Evolutionary conservation across 1,140 invertebrate species (phyloP), one percentile per base, ranked within the genome.

Genomic region (Ceratosolen solmsi): DNA sequence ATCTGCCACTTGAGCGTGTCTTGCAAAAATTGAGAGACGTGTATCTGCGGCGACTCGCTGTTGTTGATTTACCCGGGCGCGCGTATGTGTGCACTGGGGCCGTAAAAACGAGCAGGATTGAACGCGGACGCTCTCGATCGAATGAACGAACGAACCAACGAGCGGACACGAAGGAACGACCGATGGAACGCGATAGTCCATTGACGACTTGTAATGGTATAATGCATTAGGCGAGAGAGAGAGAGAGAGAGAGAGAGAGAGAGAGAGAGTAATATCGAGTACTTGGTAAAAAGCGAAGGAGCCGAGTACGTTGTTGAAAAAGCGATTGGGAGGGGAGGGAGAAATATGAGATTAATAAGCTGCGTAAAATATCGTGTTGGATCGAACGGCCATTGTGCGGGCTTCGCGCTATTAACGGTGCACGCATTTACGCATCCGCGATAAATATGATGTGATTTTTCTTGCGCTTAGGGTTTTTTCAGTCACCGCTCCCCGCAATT

Each of bases 321-420:
- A 80, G 79, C 56, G 56, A 73, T 49, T 22, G 79, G 71, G 71
- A 13, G 27, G 49, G 11, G 25, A 70, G 63, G 20, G 63, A 79
- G 41, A 17, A 79, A 22, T 4, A 11, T 71, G 77, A 78, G 75
- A 79, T 70, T 71, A 71, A 79, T 70, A 79, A 71, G 49, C 77
- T 68, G 54, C 25, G 78, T 68, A 78, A 5, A 60, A 78, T 68
- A 78, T 78, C 68, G 75, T 68, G 63, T 68, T 78, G 51, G 68
- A 54, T n/a, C 60, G 60, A 54, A 36, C 22, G 27, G 25, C 46
- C 20, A 78, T 68, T 68, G 38, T 78, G 27, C 25, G 33, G 38
- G 7, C n/a, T 72, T 49, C 17, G 70, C 41, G 22, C 41, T 65
- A 36, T 77, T 7, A 30, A 76, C 74, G 13, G 30, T 30, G 25